phyloP scores from a whole-genome alignment of 2,888 invertebrate species.

The Molorchus minor region DNA sequence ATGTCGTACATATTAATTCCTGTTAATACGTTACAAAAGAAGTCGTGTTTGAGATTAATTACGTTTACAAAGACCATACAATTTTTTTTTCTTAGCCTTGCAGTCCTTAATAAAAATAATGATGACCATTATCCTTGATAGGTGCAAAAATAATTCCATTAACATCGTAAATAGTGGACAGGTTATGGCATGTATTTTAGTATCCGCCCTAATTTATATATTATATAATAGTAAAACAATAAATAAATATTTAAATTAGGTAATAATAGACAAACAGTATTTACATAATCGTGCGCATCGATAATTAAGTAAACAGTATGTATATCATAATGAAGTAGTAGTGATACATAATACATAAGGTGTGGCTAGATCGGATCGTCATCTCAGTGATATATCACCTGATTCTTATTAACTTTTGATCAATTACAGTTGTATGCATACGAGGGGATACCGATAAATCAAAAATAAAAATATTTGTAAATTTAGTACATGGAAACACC shows the following conservation, averaged over 20 bases:
- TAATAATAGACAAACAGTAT: conserved; percentile 11
- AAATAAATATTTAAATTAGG: conserved; percentile 8
- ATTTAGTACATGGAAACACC: no score
- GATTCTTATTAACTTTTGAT: no score
- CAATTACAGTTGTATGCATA: no score
- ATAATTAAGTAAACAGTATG: conserved; percentile 18
- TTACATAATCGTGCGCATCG: conserved; percentile 33
- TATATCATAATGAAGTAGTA: conserved; percentile 9
- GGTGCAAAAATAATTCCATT: conserved; percentile 12
- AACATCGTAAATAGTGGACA: conserved; percentile 17
- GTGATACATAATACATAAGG: conserved; percentile 6
- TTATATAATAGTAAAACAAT: conserved; percentile 6
- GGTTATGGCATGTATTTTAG: conserved; percentile 27
- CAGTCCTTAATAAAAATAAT: conserved; percentile 28
- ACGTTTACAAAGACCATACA: conserved; percentile 19
- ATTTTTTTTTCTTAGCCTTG: conserved; percentile 33
- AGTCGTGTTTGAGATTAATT: conserved; percentile 37
- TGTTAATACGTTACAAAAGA: conserved; percentile 20
- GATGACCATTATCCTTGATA: conserved; percentile 21
- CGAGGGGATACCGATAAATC: no score
- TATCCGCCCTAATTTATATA: conserved; percentile 12
- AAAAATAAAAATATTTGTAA: no score
- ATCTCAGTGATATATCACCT: no score
- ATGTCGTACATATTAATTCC: no score
- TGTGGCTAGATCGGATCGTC: conserved; percentile 1